Evolutionary conservation across 2,888 invertebrate genomes (phyloP).

Genomic region (Bibio marci): DNA sequence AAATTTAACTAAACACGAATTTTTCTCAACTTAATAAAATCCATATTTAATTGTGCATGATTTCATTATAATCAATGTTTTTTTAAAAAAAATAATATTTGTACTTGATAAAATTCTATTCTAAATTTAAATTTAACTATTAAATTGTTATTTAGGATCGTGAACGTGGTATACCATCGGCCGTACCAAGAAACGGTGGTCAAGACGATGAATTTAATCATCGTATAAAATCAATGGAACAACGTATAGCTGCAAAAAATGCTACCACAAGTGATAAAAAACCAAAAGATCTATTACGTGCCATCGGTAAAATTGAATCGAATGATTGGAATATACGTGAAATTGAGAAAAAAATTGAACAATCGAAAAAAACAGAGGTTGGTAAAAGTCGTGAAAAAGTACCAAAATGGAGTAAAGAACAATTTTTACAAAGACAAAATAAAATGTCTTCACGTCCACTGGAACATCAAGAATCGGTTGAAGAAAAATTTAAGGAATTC

Average conservation of each 20-base stretch:
- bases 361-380: slow-evolving; percentile 29
- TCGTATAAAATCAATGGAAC: slow-evolving; percentile 56
- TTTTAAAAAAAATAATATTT: no score
- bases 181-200: slow-evolving; percentile 17
- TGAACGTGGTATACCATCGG: slow-evolving; percentile 27
- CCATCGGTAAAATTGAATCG: slow-evolving; percentile 76
- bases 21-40: no score
- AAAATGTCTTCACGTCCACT: slow-evolving; percentile 45
- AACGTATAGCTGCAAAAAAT: slow-evolving; percentile 47
- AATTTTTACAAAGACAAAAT: slow-evolving; percentile 36
- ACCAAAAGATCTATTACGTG: slow-evolving; percentile 69
- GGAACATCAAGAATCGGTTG: slow-evolving; percentile 36
- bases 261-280: slow-evolving; percentile 47
- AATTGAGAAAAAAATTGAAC: slow-evolving; percentile 74
- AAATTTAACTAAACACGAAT: no score
- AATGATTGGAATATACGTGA: slow-evolving; percentile 84
- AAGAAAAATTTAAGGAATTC: slow-evolving; percentile 50
- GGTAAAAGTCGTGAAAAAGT: slow-evolving; percentile 49
- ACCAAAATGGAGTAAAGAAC: slow-evolving; percentile 82
- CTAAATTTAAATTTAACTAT: no score
- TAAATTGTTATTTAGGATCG: no score
- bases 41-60: no score
- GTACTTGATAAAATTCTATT: no score
- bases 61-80: no score
- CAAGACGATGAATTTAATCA: slow-evolving; percentile 29